Conservation (phyloP, 2,797 vertebrate species). For the Zenarchopterus dispar region DNA sequence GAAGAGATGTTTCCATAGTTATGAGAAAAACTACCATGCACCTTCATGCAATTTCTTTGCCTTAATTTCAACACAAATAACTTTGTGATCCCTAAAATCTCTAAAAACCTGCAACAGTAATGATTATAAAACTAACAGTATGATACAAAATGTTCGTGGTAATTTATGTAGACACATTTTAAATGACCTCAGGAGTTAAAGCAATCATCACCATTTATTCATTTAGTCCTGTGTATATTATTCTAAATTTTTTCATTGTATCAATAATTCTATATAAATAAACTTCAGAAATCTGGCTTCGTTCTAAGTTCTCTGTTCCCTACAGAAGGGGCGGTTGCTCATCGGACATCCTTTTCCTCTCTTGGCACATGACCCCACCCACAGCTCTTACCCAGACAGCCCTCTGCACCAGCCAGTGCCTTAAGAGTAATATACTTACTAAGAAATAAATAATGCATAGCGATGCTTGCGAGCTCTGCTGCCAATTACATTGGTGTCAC, state of each 20-base stretch:
- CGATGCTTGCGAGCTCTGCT: not conserved
- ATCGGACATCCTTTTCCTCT: constrained; percentile 30
- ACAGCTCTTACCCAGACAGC: constrained; percentile 25
- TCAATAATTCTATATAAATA: constrained; percentile 1
- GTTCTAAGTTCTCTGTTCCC: constrained; percentile 16
- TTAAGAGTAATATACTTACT: not conserved
- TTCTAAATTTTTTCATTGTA: not conserved
- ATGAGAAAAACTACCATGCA: too few relatives aligned
- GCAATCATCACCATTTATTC: too few relatives aligned
- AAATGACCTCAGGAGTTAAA: too few relatives aligned
- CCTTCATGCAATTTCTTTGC: too few relatives aligned
- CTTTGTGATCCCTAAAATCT: too few relatives aligned
- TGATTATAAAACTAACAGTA: too few relatives aligned
- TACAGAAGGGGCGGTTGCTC: constrained; percentile 22
- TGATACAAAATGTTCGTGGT: too few relatives aligned
- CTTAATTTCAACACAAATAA: too few relatives aligned
- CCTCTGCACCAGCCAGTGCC: not conserved
- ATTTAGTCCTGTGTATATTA: too few relatives aligned
- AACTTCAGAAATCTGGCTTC: not conserved
- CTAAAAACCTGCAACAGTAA: too few relatives aligned
- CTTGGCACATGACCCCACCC: constrained; percentile 23
- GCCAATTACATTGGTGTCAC: constrained; percentile 10
- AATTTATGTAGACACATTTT: too few relatives aligned
- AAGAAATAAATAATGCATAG: constrained; percentile 16
- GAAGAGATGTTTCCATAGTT: too few relatives aligned